A percentile compares a stretch with the other conserved stretches of the same genome.
Evolutionary conservation across 2,888 invertebrate species (phyloP).

Genomic region (Lumbricus terrestris): DNA sequence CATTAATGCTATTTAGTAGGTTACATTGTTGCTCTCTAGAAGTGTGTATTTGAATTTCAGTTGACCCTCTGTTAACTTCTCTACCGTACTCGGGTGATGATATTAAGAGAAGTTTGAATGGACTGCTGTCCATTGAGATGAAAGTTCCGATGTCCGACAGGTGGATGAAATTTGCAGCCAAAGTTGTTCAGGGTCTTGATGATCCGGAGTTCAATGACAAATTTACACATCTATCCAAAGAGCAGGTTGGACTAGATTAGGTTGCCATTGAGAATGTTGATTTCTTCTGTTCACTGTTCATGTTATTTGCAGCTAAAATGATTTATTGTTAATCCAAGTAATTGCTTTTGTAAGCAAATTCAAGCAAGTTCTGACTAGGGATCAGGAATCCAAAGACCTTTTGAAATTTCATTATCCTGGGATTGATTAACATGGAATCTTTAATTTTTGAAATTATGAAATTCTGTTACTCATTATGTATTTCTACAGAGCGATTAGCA

Average conservation of each 20-base stretch:
- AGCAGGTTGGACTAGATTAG: background rate
- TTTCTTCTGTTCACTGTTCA: background rate
- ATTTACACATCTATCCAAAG: background rate
- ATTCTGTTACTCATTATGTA: no score
- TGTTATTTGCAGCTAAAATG: background rate
- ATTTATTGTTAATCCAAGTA: background rate
- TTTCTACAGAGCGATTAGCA: no score
- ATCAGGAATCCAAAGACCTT: no score
- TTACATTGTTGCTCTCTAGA: background rate
- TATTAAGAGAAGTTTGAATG: background rate
- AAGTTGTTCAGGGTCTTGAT: background rate
- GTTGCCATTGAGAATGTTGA: background rate
- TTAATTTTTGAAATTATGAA: no score
- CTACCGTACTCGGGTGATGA: background rate
- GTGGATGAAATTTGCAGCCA: background rate
- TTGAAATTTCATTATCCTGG: no score
- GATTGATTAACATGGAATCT: no score
- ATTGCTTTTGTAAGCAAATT: background rate
- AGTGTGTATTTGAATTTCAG: constrained; percentile 3
- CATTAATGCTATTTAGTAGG: background rate
- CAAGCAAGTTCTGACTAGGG: background rate
- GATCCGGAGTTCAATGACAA: background rate
- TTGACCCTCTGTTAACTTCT: background rate
- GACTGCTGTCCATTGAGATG: background rate
- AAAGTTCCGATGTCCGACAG: background rate